Conservation (phyloP, 2,888 invertebrate species). For the Hedya salicella region DNA sequence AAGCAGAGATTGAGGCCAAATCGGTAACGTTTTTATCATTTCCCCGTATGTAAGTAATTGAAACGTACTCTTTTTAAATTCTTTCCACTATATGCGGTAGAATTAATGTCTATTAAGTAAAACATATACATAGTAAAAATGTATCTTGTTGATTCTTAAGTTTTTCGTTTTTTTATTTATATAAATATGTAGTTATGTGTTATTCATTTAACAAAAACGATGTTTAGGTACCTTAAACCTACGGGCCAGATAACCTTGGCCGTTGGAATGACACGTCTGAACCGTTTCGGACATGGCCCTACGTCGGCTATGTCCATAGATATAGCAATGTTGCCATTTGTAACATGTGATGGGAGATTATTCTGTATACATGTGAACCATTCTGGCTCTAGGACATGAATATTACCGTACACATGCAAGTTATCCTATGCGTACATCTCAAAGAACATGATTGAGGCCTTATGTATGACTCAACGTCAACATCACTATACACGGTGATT, state of each 20-base stretch:
- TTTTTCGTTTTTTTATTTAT: neutral
- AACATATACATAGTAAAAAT: no score
- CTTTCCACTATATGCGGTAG: slow-evolving; percentile 45
- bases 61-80: slow-evolving; percentile 50
- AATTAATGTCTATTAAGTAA: no score
- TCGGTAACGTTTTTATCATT: slow-evolving; percentile 49
- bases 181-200: slow-evolving; percentile 45
- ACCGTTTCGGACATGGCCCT: slow-evolving; percentile 62
- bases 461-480: slow-evolving; percentile 59
- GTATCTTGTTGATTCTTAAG: no score
- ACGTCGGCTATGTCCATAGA: slow-evolving; percentile 62
- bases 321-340: slow-evolving; percentile 69
- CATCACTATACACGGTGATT: slow-evolving; percentile 58
- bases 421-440: slow-evolving; percentile 73
- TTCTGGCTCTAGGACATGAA: slow-evolving; percentile 57
- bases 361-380: slow-evolving; percentile 67
- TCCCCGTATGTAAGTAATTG: neutral
- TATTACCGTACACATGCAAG: slow-evolving; percentile 55
- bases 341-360: slow-evolving; percentile 79
- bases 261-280: slow-evolving; percentile 64
- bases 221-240: slow-evolving; percentile 55
- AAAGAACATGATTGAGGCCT: slow-evolving; percentile 60
- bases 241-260: slow-evolving; percentile 58
- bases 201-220: no score
- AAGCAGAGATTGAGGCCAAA: slow-evolving; percentile 57